Evolutionary conservation across 2,113 vertebrate genomes (phyloP), one percentile per base, ranked within the genome.

Genomic region (Macaca nemestrina): DNA sequence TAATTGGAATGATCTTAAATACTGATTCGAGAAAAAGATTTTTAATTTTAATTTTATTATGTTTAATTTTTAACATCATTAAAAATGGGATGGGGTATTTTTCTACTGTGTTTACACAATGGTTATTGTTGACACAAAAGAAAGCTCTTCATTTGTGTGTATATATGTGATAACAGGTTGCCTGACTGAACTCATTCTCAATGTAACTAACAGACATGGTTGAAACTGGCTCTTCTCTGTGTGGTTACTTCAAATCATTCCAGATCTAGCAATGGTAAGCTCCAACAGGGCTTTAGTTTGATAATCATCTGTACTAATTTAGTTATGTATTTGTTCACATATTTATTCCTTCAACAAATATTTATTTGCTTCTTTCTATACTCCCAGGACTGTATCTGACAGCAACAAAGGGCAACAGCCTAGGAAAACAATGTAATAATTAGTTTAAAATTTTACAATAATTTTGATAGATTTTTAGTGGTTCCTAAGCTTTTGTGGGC

Each of bases 1-100:
- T 64, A 61, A 72, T 67, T 80, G 20, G 67, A 95, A 92, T 72
- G 35, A 86, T 80, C 23, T 82, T 90, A 57, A 95, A 88, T 92
- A 59, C 6, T 59, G 23, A 73, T 48, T 90, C 48, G 75, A 67
- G 35, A 70, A 90, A 83, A 70, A 79, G 0, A 13, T 17, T 72
- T 93, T 73, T 55, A 32, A 90, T n/a, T 89, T 93, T 30, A 32
- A 90, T 52, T 89, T 89, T 30, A 20, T 40, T 80, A 32, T 80
- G 35, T 45, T 86, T 90, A 45, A 64, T 18, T 50, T 73, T 52
- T 64, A 6, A 61, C 64, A 6, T 64, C 10, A 38, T 55, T 64
- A 64, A 38, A 12, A 86, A 32, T 75, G 4, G 57, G 18, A 48
- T 38, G 13, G 18, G 3, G 22, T 11, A 8, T 52, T 80, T 32